Base-by-base conservation (phyloP, 2,888 invertebrate genomes). In the Ennomos erosarius region DNA sequence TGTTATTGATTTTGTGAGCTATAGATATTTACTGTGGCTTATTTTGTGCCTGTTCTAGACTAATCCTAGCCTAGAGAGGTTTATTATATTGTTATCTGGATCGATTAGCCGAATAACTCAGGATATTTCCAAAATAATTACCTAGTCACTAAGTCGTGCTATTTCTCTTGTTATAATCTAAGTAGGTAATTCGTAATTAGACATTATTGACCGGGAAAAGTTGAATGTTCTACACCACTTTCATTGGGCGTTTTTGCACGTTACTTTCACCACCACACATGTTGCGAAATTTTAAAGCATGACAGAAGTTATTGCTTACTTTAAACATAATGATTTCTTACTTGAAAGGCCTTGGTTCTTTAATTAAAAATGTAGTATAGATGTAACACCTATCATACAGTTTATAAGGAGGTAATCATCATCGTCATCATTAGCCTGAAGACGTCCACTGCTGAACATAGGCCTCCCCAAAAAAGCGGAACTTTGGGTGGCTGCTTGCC, bases 1-100 rank as follows among this genome's bases (percentile, higher is more conserved):
- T 81, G 81, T 79, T 88, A 91, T 89, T 86, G 88, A 90, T 90
- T 86, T 75, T 67, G 67, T 64, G 66, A 63, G 59, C 75, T 79
- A 6, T 26, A 71, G 39, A 42, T 61, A 59, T 57, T 59, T 59
- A 33, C 33, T 44, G 56, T 42, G 55, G 16, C 49, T 45, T 65
- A 68, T 61, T 53, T 8, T 60, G 6, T 43, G 8, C 1, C 6
- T 26, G 26, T 6, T 26, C 26, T 26, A 6, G 6, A 6, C 26
- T 4, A 26, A 26, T 26, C 5, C n/a, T n/a, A 26, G 6, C 26
- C 5, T 26, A 26, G 5, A 26, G 26, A n/a, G 26, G 3, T 26
- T 26, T 26, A 26, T 26, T 26, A 5, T 26, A 3, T 26, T 4
- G 26, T n/a, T 53, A 38, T 34, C 10, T 13, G 12, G 9, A 11